Evolutionary conservation across 2,888 invertebrate species (phyloP), one percentile per base, ranked within the genome.

Genomic region (Zeuzera pyrina): DNA sequence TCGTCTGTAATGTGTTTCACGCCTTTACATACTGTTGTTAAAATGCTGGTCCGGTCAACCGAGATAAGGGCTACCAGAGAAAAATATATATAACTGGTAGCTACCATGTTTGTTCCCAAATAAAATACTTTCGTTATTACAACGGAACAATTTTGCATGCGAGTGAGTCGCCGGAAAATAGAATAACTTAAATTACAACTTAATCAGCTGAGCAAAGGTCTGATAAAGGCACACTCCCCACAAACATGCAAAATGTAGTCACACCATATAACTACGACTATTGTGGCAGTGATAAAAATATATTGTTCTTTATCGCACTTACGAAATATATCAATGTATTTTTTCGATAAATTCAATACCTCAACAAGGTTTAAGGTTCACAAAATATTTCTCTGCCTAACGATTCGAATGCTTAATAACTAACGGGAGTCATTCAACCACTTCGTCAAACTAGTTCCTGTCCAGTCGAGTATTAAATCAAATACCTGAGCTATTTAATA

Each of bases 231-330:
- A 10, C 36, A 45, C 43, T 34, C 48, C 43, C 45, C 32, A 39
- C 47, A 50, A 47, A 49, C 43, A 51, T 49, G 43, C 41, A 33
- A 43, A 52, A 41, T 41, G 4, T 10, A 22, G 13, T 35, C 42
- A 45, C 39, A 41, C 39, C 45, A 46, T 41, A 41, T 42, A 47
- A 45, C 49, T 65, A 68, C 48, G 51, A 63, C 61, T 72, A 71
- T 58, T 48, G 67, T 68, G 79, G 78, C 81, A 78, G 76, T 83
- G 78, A 68, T 60, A 74, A 73, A 74, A 76, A 76, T 72, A 77
- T 74, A 74, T 60, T 50, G 49, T 59, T 64, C 52, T 60, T 61
- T 53, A 56, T 49, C 37, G 47, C 57, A 44, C 59, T 64, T 65
- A 68, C 41, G 41, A 56, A 47, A 50, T 45, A 46, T 52, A 52